Percentiles rank a stretch among this genome's conserved stretches.
phyloP scores from a whole-genome alignment of 2,797 vertebrate species.

The Gymnothorax javanicus region DNA sequence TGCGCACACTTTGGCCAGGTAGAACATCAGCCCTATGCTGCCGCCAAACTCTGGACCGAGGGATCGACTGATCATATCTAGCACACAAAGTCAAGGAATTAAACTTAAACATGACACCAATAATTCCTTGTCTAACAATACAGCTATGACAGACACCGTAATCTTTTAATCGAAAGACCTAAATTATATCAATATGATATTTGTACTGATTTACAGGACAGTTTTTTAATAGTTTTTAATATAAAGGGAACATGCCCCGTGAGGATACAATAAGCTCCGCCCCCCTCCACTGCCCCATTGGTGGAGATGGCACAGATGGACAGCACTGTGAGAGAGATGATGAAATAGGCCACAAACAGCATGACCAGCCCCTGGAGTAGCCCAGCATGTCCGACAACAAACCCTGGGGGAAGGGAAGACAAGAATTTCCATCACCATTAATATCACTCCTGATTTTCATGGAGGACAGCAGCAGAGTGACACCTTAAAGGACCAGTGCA shows the following conservation, averaged over 20 bases:
- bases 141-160: neutral
- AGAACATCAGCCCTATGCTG: conserved; percentile 93
- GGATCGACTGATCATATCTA: conserved; percentile 92
- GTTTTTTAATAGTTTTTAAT: neutral
- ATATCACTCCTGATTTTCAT: neutral
- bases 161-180: neutral
- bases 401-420: conserved; percentile 56
- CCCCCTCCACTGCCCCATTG: conserved; percentile 87
- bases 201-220: neutral
- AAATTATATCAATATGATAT: neutral
- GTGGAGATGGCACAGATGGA: conserved; percentile 93
- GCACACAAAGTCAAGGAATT: conserved; percentile 19
- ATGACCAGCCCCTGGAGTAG: conserved; percentile 84
- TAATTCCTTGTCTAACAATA: neutral
- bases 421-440: neutral
- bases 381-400: conserved; percentile 88
- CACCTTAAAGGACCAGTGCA: too few relatives aligned
- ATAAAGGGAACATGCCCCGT: neutral
- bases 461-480: too few relatives aligned
- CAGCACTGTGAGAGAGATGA: conserved; percentile 85
- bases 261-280: conserved; percentile 94
- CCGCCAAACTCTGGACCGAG: conserved; percentile 91
- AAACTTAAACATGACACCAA: neutral
- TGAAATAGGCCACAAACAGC: conserved; percentile 86
- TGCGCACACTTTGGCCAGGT: conserved; percentile 86